Evolutionary conservation across 1,140 invertebrate species (phyloP).

Genomic region (Cyclargus thomasi): DNA sequence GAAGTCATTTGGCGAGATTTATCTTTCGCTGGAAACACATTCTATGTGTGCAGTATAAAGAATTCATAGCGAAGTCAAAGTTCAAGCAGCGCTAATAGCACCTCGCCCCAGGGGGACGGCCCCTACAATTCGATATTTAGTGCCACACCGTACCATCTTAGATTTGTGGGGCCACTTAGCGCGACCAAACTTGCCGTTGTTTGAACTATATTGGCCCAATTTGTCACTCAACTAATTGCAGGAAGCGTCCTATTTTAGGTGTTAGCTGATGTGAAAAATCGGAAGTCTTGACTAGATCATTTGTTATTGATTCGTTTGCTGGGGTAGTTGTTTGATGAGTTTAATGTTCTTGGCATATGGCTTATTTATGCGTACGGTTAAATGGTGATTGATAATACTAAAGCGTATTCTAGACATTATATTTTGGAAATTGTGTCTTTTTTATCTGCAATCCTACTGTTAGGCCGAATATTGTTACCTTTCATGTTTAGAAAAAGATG

Average conservation of each 20-base stretch:
- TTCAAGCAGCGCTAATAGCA: conserved; percentile 65
- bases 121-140: conserved; percentile 64
- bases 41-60: conserved; percentile 38
- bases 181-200: conserved; percentile 35
- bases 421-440: too few species aligned
- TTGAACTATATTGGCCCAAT: conserved; percentile 47
- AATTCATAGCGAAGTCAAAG: conserved; percentile 55
- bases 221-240: conserved; percentile 36
- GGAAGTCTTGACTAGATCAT: background rate
- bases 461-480: too few species aligned
- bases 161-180: conserved; percentile 60
- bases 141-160: conserved; percentile 69
- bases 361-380: too few species aligned
- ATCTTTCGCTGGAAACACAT: conserved; percentile 21
- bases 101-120: conserved; percentile 48
- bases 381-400: too few species aligned
- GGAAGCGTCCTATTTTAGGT: conserved; percentile 15
- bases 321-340: background rate
- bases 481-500: too few species aligned
- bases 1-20: conserved; percentile 7
- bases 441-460: too few species aligned
- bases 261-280: conserved; percentile 6
- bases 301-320: background rate
- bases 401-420: too few species aligned
- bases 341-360: background rate